These are phyloP conservation scores for Chrysomallon squamiferum DNA, from an alignment of 1,140 invertebrate genomes.

Conservation along the genomic window DNA sequence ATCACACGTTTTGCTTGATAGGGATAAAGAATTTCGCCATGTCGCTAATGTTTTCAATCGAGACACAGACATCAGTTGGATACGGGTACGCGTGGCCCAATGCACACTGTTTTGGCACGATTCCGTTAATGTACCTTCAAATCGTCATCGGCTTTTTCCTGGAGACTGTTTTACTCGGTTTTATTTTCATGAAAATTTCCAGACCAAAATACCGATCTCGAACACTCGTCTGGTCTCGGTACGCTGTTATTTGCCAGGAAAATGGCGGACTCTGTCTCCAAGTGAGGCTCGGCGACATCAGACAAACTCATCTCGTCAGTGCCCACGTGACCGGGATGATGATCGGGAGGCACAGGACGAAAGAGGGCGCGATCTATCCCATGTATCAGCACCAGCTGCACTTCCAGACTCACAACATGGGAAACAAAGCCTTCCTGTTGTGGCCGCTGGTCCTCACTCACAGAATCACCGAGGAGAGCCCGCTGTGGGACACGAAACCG, in stretches of 20 bases:
- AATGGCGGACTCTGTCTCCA: slow-evolving; percentile 79
- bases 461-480: slow-evolving; percentile 82
- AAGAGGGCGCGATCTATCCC: slow-evolving; percentile 46
- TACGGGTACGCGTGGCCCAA: slow-evolving; percentile 75
- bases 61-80: slow-evolving; percentile 67
- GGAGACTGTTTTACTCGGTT: slow-evolving; percentile 55
- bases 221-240: slow-evolving; percentile 57
- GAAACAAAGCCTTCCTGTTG: slow-evolving; percentile 88
- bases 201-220: slow-evolving; percentile 56
- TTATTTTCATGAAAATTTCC: slow-evolving; percentile 60
- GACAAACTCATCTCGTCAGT: slow-evolving; percentile 55
- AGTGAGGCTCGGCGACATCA: slow-evolving; percentile 69
- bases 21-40: slow-evolving; percentile 53
- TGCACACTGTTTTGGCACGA: slow-evolving; percentile 43
- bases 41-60: slow-evolving; percentile 64
- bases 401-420: slow-evolving; percentile 81
- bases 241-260: slow-evolving; percentile 67
- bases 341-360: slow-evolving; percentile 44
- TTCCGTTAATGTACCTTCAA: slow-evolving; percentile 54
- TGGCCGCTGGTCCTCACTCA: slow-evolving; percentile 88
- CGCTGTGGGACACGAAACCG: slow-evolving; percentile 86
- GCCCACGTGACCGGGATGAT: slow-evolving; percentile 73
- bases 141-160: slow-evolving; percentile 55
- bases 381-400: slow-evolving; percentile 51
- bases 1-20: slow-evolving; percentile 52